These are phyloP conservation scores for Oscheius sp. DNA, from an alignment of 2,888 invertebrate genomes.

Conservation along the genomic window DNA sequence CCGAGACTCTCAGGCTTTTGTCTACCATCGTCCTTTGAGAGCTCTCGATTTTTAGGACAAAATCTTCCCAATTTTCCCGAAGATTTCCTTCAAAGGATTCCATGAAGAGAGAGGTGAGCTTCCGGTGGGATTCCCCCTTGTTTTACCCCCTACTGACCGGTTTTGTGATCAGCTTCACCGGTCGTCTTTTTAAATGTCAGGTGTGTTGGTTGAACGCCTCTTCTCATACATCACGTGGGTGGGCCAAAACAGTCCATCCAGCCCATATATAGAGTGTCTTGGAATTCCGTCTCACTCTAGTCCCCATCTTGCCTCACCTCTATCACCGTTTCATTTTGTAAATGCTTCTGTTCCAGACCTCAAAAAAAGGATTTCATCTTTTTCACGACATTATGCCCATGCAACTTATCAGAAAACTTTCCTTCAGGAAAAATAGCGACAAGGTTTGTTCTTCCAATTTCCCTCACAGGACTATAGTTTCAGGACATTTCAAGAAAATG, in stretches of 20 bases:
- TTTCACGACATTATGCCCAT: constrained; percentile 24
- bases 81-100: no score
- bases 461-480: background rate
- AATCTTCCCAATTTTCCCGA: background rate
- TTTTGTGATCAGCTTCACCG: constrained; percentile 8
- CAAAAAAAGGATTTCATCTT: constrained; percentile 6
- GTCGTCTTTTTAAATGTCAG: constrained; percentile 9
- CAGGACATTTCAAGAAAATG: background rate
- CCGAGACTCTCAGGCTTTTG: background rate
- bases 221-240: constrained; percentile 2
- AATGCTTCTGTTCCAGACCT: background rate
- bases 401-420: constrained; percentile 25
- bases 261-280: background rate
- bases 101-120: background rate
- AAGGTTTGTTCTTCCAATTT: background rate
- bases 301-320: background rate
- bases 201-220: background rate
- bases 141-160: background rate
- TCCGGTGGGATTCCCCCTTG: background rate
- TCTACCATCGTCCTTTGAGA: background rate
- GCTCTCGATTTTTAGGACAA: background rate
- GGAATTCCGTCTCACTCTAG: background rate
- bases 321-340: background rate
- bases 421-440: constrained; percentile 3
- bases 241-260: background rate